Conservation (phyloP, 1,140 invertebrate genomes). For the Apis laboriosa region DNA sequence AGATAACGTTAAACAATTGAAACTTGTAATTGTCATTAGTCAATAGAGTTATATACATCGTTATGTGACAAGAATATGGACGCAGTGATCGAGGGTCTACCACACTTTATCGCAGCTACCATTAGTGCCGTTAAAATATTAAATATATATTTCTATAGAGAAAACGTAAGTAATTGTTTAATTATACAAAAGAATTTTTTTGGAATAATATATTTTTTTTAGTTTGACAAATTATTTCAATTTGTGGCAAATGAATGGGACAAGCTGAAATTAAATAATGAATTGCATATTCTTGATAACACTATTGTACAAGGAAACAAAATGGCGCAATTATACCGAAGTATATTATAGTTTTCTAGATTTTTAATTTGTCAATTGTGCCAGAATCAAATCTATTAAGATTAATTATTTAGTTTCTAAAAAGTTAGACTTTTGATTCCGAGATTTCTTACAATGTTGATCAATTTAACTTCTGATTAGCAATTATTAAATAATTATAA, state of each 20-base stretch:
- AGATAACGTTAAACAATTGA: neutral
- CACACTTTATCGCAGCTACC: neutral
- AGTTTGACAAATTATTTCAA: constrained; percentile 7
- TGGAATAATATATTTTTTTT: neutral
- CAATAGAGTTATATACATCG: neutral
- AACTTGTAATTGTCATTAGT: neutral
- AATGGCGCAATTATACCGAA: neutral
- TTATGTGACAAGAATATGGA: neutral
- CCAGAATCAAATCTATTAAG: too few relatives aligned
- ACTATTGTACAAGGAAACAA: neutral
- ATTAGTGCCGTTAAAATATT: neutral
- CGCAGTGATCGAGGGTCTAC: neutral
- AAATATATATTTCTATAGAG: neutral
- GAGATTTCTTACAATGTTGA: too few relatives aligned
- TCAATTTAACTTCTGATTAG: too few relatives aligned
- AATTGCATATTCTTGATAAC: neutral
- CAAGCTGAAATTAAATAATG: neutral
- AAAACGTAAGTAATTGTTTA: neutral
- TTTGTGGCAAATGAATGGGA: neutral
- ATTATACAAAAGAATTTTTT: neutral
- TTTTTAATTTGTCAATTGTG: neutral
- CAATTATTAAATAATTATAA: too few relatives aligned
- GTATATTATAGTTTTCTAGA: neutral
- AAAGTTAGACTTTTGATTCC: too few relatives aligned
- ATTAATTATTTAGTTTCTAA: too few relatives aligned